phyloP scores from a whole-genome alignment of 2,888 invertebrate genomes.

The Silvanus unidentatus region DNA sequence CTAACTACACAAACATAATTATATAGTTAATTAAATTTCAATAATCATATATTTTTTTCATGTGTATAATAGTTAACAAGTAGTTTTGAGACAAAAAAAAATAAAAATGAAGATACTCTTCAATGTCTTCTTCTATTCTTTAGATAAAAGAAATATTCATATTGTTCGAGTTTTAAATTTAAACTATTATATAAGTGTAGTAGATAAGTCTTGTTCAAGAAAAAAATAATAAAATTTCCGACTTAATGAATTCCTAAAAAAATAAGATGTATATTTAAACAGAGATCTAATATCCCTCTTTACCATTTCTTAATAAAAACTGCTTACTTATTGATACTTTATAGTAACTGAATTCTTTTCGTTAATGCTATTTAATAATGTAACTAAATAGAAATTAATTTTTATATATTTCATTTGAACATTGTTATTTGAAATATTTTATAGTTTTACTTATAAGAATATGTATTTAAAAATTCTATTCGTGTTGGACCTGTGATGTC shows the following conservation, averaged over 20 bases:
- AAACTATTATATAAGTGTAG: constrained; percentile 28
- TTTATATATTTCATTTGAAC: background rate
- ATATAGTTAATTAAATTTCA: constrained; percentile 9
- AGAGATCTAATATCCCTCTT: too few species aligned
- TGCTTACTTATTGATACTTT: constrained; percentile 10
- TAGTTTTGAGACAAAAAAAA: constrained; percentile 2
- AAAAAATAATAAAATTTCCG: constrained; percentile 3
- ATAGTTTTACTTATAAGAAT: background rate
- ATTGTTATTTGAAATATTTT: background rate
- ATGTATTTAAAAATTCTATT: background rate
- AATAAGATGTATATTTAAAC: too few species aligned
- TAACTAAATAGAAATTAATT: too few species aligned
- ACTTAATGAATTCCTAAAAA: constrained; percentile 1
- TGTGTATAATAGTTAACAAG: background rate
- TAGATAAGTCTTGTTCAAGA: constrained; percentile 23
- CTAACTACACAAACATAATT: too few species aligned
- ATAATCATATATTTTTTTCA: background rate
- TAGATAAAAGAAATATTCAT: constrained; percentile 16
- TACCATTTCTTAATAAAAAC: too few species aligned
- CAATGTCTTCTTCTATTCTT: constrained; percentile 20
- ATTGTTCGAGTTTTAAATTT: constrained; percentile 24
- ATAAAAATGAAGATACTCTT: constrained; percentile 15
- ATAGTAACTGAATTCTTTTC: constrained; percentile 14
- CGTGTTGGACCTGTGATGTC: constrained; percentile 41
- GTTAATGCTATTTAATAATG: background rate